Percentiles rank a stretch among this genome's conserved stretches.
Conservation (phyloP, 1,140 invertebrate species). For the roundworm (Caenorhabditis elegans) region WBcel235 BX284606.5:16860001-16860500, state of each 20-base stretch:
- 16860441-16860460: not conserved
- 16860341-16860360: too few species aligned
- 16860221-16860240: too few species aligned
- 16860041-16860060: not conserved
- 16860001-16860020: too few species aligned
- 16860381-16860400: not conserved
- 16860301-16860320: too few species aligned
- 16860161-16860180: not conserved
- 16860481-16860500: not conserved
- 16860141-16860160: not conserved
- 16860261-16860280: too few species aligned
- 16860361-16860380: too few species aligned
- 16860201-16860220: too few species aligned
- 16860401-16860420: not conserved
- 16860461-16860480: not conserved
- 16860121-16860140: not conserved
- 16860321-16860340: too few species aligned
- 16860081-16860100: not conserved
- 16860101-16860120: not conserved
- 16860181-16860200: not conserved
- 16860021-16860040: not conserved
- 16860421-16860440: not conserved
- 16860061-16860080: not conserved
- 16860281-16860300: too few species aligned
- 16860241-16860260: too few species aligned